phyloP scores from a whole-genome alignment of 2,113 vertebrate genomes.

The human (Homo sapiens) region DNA sequence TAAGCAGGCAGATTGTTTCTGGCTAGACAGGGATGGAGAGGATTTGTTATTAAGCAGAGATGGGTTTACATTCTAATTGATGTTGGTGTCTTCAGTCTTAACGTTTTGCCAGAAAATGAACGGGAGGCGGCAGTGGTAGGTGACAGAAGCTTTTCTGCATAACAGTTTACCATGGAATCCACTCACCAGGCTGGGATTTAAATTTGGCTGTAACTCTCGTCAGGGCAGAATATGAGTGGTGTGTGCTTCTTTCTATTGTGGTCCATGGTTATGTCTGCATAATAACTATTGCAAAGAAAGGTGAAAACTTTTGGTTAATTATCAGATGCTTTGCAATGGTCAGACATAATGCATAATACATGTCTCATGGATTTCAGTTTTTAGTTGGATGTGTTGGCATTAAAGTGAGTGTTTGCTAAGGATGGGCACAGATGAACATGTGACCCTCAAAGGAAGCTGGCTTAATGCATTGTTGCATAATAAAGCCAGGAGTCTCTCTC shows the following conservation, averaged over 20 bases:
- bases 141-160: background rate
- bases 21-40: background rate
- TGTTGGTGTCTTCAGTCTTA: background rate
- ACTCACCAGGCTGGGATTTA: background rate
- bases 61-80: background rate
- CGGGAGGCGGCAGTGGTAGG: background rate
- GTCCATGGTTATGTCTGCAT: background rate
- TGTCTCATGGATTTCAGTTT: background rate
- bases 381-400: background rate
- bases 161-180: background rate
- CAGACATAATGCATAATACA: background rate
- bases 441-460: background rate
- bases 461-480: background rate
- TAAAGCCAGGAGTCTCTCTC: background rate
- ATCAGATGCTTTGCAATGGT: background rate
- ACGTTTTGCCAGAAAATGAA: background rate
- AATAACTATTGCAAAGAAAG: background rate
- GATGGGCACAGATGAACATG: background rate
- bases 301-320: background rate
- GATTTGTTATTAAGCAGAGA: conserved; percentile 7
- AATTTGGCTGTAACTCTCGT: background rate
- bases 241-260: background rate
- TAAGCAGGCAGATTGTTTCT: background rate
- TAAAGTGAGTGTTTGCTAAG: background rate
- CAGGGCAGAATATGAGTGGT: background rate